Base-by-base conservation (phyloP, 2,888 invertebrate species). In the Phrixothrix hirtus region DNA sequence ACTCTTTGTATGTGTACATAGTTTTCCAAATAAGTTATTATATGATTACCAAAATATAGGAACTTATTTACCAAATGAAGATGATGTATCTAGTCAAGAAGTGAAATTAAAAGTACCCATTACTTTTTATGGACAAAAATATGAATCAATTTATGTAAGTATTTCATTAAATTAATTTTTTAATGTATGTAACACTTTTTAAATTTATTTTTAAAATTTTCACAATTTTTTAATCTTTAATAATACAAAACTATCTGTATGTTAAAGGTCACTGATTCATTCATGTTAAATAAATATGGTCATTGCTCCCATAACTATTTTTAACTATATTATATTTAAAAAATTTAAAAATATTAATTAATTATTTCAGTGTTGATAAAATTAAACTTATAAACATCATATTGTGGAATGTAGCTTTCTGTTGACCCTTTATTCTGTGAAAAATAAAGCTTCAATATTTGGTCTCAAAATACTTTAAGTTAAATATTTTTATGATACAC, bases 61-160 rank as follows among this genome's bases (percentile, higher is more conserved):
- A 68, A 72, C 76, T 36, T 68, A 74, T 26, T 72, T 88, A 43
- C 80, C 81, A 9, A 71, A 68, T 36, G 80, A 79, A 0, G 81
- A 83, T 61, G 87, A 88, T 58, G 75, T 82, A 10, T 79, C 86
- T n/a, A 83, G 87, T 7, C 79, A 80, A 0, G 87, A 88, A 70
- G 76, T 86, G 3, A 68, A 71, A 1, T 79, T 92, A 1, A 79
- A 79, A 66, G 85, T 86, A 26, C 91, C 94, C 1, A 81, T 95
- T 45, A 79, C 82, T 38, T 92, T 92, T 77, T 95, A 86, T 73
- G 89, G 88, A 61, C 85, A 85, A 60, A 77, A 78, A 56, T 93
- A 89, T 74, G 83, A 85, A 46, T 81, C 83, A 25, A 79, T 95
- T 66, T 94, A 82, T 76, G 95, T 95, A 78, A 93, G 94, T 92